Evolutionary conservation across 2,797 vertebrate genomes (phyloP).

Genomic region (Lepilemur ruficaudatus): DNA sequence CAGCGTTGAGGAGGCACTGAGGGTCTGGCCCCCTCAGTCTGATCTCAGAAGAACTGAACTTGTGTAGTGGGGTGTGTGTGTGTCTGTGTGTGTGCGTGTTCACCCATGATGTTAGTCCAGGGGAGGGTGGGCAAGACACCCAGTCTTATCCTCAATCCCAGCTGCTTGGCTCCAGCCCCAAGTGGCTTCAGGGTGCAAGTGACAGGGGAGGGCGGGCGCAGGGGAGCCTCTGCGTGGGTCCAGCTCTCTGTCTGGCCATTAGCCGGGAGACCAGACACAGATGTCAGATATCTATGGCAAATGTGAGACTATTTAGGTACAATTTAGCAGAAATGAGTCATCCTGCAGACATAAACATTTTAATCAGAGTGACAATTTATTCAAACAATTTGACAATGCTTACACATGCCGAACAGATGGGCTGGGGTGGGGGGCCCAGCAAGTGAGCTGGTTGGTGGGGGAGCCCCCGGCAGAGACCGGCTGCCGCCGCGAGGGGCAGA

Average conservation of each 20-base stretch:
- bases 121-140: neutral
- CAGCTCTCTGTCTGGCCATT: neutral
- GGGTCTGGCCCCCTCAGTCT: neutral
- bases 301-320: slow-evolving; percentile 62
- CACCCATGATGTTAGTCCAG: neutral
- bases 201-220: neutral
- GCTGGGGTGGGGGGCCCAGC: slow-evolving; percentile 27
- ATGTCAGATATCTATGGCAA: slow-evolving; percentile 58
- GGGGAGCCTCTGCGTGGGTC: neutral
- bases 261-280: slow-evolving; percentile 39
- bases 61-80: neutral
- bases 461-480: neutral
- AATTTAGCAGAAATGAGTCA: slow-evolving; percentile 61
- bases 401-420: slow-evolving; percentile 75
- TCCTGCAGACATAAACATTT: slow-evolving; percentile 77
- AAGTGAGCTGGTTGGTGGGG: neutral
- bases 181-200: neutral
- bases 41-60: neutral
- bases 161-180: neutral
- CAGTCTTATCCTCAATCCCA: neutral
- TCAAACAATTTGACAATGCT: slow-evolving; percentile 76
- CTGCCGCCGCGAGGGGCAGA: neutral
- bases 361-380: slow-evolving; percentile 77
- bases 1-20: neutral
- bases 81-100: neutral